Evolutionary conservation across 2,888 invertebrate genomes (phyloP).

Genomic region (Scaptomyza polygonia): DNA sequence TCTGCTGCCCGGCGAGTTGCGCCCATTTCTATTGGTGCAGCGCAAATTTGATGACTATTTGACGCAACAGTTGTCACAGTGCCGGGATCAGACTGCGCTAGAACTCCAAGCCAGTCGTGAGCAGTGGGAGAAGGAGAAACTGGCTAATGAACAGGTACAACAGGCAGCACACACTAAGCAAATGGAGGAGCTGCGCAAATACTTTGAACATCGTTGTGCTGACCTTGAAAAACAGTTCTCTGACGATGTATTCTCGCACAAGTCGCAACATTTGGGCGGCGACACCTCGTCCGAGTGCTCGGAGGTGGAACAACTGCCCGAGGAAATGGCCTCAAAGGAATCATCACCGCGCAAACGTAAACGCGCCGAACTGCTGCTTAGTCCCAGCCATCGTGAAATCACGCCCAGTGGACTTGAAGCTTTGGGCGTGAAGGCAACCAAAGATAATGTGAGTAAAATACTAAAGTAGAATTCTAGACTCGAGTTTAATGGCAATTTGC

Average conservation of each 20-base stretch:
- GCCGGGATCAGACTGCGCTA: conserved; percentile 81
- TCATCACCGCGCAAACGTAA: conserved; percentile 80
- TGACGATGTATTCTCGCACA: conserved; percentile 89
- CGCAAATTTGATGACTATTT: conserved; percentile 86
- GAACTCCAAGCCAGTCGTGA: conserved; percentile 81
- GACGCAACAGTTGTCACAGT: conserved; percentile 86
- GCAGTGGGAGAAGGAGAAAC: conserved; percentile 86
- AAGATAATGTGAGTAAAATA: conserved; percentile 50
- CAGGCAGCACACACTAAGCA: conserved; percentile 89
- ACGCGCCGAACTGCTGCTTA: conserved; percentile 81
- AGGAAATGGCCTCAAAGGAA: conserved; percentile 74
- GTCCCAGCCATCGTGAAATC: conserved; percentile 84
- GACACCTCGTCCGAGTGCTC: conserved; percentile 82
- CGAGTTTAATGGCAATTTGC: background rate
- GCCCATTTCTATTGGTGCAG: conserved; percentile 84
- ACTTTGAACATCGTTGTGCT: conserved; percentile 92
- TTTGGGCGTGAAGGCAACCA: conserved; percentile 50
- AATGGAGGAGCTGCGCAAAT: conserved; percentile 91
- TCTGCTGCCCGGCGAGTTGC: conserved; percentile 82
- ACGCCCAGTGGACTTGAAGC: conserved; percentile 80
- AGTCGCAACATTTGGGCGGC: conserved; percentile 87
- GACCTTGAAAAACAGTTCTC: conserved; percentile 91
- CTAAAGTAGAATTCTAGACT: background rate
- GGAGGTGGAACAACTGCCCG: conserved; percentile 81
- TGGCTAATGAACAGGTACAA: conserved; percentile 87